A percentile compares a stretch with the other conserved stretches of the same genome.
Evolutionary conservation across 2,888 invertebrate species (phyloP).

Genomic region (Melanotus villosus): DNA sequence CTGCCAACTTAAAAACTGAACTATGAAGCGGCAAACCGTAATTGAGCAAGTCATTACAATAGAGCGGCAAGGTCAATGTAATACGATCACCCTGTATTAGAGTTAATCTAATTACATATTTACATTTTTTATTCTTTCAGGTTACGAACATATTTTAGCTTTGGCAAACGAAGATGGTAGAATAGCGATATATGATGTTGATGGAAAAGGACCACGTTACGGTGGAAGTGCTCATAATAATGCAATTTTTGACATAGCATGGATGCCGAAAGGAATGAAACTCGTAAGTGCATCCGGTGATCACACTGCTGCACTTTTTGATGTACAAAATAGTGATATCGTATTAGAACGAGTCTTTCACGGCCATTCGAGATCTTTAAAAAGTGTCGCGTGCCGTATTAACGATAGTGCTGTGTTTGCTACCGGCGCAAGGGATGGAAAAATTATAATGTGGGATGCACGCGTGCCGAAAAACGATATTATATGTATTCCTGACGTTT

Average conservation of each 20-base stretch:
- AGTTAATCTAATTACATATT: not conserved
- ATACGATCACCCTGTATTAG: not conserved
- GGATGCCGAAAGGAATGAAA: constrained; percentile 84
- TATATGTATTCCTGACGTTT: constrained; percentile 76
- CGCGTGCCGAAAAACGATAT: constrained; percentile 67
- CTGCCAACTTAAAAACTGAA: no score
- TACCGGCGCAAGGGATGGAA: constrained; percentile 90
- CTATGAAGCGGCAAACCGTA: no score
- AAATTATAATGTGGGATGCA: constrained; percentile 89
- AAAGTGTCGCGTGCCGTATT: constrained; percentile 83
- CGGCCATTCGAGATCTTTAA: constrained; percentile 86
- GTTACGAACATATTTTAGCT: constrained; percentile 81
- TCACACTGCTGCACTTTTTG: constrained; percentile 86
- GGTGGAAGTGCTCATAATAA: constrained; percentile 82
- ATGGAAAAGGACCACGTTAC: constrained; percentile 51
- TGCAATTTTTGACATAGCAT: constrained; percentile 91
- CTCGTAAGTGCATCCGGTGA: constrained; percentile 90
- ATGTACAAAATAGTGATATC: constrained; percentile 71
- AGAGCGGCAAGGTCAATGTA: no score
- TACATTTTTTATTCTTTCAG: constrained; percentile 58
- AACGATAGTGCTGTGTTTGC: constrained; percentile 84
- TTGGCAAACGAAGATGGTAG: constrained; percentile 90
- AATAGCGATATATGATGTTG: constrained; percentile 74
- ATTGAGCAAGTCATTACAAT: no score
- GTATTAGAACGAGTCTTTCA: constrained; percentile 74